Evolutionary conservation across 2,797 vertebrate genomes (phyloP).

Genomic region (Peromyscus aztecus): DNA sequence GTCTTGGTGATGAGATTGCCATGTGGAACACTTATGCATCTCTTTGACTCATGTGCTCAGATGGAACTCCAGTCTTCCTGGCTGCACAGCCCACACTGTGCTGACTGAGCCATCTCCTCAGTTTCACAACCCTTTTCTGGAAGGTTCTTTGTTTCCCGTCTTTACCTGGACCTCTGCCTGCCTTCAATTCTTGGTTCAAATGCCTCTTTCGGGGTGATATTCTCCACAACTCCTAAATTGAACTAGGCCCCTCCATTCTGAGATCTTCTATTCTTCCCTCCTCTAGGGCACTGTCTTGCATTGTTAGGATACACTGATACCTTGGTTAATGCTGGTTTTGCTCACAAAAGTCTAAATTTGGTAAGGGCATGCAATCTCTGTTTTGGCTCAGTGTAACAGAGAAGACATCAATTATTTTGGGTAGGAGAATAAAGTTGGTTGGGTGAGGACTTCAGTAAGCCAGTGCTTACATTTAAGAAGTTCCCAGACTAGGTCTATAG

Average conservation of each 20-base stretch:
- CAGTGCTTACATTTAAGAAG: constrained; percentile 12
- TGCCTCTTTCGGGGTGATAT: constrained; percentile 1
- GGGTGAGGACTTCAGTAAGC: constrained; percentile 12
- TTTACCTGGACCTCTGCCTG: neutral
- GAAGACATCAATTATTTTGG: constrained; percentile 6
- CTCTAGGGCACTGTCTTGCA: neutral
- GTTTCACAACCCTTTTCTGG: neutral
- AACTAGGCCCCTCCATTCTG: neutral
- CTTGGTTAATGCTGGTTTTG: neutral
- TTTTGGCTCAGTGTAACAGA: neutral
- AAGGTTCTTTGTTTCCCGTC: neutral
- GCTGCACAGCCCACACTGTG: neutral
- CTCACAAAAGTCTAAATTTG: neutral
- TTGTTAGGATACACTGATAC: neutral
- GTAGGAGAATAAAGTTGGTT: constrained; percentile 56
- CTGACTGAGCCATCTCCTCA: neutral
- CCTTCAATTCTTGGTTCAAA: neutral
- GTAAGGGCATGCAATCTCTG: neutral
- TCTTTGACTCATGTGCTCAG: fast-evolving
- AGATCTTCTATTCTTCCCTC: neutral
- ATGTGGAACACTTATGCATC: neutral
- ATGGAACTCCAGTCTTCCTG: neutral
- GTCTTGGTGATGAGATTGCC: neutral
- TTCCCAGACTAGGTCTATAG: neutral
- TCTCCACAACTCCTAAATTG: neutral